These are phyloP conservation scores for Gephyroberyx darwinii DNA, from an alignment of 2,797 vertebrate species.

Conservation along the genomic window DNA sequence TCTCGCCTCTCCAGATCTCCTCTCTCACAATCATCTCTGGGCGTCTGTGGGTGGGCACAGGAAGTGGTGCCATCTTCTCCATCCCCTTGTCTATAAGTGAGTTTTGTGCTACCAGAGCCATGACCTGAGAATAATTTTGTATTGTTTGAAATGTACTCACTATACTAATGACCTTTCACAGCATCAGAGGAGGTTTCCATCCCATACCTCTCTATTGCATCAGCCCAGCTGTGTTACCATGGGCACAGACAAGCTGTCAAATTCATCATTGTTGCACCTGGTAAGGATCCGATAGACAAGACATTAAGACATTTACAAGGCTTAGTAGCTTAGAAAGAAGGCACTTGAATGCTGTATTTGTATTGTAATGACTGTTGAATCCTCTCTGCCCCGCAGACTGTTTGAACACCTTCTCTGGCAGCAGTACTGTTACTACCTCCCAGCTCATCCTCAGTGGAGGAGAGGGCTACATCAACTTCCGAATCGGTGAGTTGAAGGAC, in stretches of 20 bases:
- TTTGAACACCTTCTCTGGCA: conserved; percentile 68
- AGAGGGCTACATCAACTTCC: conserved; percentile 89
- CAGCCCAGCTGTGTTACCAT: conserved; percentile 83
- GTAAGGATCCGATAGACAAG: conserved; percentile 55
- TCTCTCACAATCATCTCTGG: conserved; percentile 77
- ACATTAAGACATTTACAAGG: not conserved
- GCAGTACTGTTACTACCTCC: conserved; percentile 64
- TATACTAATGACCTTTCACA: conserved; percentile 41
- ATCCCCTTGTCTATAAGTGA: conserved; percentile 81
- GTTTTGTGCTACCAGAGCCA: conserved; percentile 39
- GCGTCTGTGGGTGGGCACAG: conserved; percentile 84
- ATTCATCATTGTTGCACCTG: conserved; percentile 82
- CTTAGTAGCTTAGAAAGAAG: not conserved
- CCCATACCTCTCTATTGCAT: conserved; percentile 79
- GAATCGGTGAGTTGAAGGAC: conserved; percentile 80
- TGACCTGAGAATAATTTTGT: not conserved
- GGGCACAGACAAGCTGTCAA: conserved; percentile 84
- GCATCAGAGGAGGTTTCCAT: conserved; percentile 82
- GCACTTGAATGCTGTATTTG: not conserved
- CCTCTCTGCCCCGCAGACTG: conserved; percentile 71
- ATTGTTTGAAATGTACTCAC: not conserved
- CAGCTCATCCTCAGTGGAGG: conserved; percentile 87
- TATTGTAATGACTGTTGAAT: conserved; percentile 6
- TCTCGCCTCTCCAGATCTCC: conserved; percentile 83
- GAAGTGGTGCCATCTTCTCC: conserved; percentile 83